Evolutionary conservation across 2,797 vertebrate genomes (phyloP).

Genomic region (Eptatretus atami): DNA sequence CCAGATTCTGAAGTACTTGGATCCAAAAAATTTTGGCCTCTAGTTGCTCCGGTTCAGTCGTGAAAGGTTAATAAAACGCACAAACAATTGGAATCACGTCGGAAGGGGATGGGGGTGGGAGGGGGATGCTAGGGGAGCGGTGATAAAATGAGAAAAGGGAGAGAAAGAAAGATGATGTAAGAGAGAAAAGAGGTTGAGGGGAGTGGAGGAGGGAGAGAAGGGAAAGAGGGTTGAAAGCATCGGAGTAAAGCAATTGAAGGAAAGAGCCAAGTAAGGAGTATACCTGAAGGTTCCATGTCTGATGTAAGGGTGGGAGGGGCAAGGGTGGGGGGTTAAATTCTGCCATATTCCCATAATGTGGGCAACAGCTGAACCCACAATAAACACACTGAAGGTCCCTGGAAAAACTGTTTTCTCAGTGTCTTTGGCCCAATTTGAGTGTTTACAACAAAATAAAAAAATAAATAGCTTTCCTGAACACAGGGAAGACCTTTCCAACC

Average conservation of each 20-base stretch:
- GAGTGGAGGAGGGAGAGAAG: not conserved
- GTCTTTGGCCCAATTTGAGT: no score
- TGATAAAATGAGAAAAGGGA: not conserved
- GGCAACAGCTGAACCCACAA: not conserved
- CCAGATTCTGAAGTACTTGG: no score
- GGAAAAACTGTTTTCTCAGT: no score
- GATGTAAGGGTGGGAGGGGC: not conserved
- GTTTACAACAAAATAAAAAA: no score
- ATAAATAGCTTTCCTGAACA: no score
- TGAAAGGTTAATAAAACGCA: no score
- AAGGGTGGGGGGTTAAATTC: not conserved
- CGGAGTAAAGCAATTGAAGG: not conserved
- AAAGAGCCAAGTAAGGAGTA: not conserved
- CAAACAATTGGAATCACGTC: no score
- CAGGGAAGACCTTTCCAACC: no score
- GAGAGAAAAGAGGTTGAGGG: not conserved
- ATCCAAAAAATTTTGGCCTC: no score
- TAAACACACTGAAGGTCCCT: not conserved
- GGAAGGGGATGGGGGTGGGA: not conserved
- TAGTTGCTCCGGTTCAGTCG: no score
- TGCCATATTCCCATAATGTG: not conserved
- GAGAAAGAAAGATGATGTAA: not conserved
- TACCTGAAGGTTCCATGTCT: not conserved
- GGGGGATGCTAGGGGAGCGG: no score
- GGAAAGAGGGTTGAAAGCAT: not conserved